Evolutionary conservation across 2,113 vertebrate genomes (phyloP).

Genomic region (Antigone vipio): DNA sequence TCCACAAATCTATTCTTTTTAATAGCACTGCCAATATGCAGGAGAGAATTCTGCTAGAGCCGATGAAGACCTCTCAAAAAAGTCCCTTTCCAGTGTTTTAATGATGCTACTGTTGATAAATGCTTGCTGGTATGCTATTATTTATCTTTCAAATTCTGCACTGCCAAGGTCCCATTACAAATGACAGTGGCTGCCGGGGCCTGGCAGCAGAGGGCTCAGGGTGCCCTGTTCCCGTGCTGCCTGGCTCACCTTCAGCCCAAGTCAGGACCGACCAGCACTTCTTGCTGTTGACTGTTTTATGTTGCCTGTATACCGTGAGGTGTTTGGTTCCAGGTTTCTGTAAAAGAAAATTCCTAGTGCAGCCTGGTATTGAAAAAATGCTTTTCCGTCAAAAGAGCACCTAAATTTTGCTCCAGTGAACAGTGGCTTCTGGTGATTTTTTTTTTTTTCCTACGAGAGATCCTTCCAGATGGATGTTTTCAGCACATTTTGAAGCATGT

Average conservation of each 20-base stretch:
- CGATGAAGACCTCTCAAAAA: background rate
- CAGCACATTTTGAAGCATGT: background rate
- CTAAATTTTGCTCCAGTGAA: background rate
- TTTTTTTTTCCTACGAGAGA: background rate
- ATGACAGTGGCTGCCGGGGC: background rate
- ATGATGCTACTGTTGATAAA: background rate
- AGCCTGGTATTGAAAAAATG: background rate
- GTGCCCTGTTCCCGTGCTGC: background rate
- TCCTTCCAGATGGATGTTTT: background rate
- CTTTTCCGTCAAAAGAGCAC: background rate
- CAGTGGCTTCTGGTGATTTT: background rate
- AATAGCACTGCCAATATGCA: background rate
- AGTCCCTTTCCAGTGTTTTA: background rate
- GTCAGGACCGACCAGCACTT: background rate
- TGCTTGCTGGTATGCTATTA: background rate
- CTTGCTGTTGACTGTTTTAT: background rate
- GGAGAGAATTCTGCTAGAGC: background rate
- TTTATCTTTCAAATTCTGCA: background rate
- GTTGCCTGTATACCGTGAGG: background rate
- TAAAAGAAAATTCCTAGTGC: background rate
- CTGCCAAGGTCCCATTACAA: background rate
- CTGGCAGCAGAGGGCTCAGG: background rate
- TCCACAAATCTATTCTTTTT: background rate
- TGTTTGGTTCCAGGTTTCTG: background rate
- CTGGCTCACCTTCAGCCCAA: background rate